Evolutionary conservation across 92 coral and sea anemone genomes (phyloP), one percentile per base, ranked within the genome.

Genomic region (Blastomussa wellsi): DNA sequence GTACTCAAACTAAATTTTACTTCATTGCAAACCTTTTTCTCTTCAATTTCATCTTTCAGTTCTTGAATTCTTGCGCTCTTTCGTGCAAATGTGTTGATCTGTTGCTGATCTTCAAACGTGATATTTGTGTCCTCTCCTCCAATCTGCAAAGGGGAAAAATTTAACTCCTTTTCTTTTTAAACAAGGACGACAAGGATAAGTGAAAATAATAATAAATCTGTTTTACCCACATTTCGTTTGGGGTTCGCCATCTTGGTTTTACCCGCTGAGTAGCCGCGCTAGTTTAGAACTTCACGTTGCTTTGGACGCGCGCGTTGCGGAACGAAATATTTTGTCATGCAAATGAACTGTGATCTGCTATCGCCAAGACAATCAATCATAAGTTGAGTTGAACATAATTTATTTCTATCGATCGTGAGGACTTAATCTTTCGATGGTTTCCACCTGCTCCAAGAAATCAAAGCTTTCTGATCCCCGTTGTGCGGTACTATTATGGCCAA

Each of bases 21-120:
- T 44, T 38, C 42, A 17, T 10, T 57, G 76, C 44, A 64, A 22
- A 92, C 98, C 94, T 94, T 96, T 85, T 96, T 96, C 65, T 84
- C 93, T 28, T 85, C 93, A 47, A 96, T 93, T 76, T 96, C 95
- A 32, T 88, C 98, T 80, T 96, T 95, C 72, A 94, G 79, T 85
- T 96, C 98, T 68, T 90, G 90, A 78, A 96, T 55, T 79, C 89
- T 89, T 3, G 97, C 92, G 77, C 93, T 96, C 78, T 92, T 92
- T 31, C 98, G 94, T 42, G 98, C 98, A 78, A 96, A 96, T 1
- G 95, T 96, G 86, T 96, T 96, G 59, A 96, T 96, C 74, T 88
- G 89, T 71, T 96, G 96, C 78, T 96, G 98, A 64, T 96, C 98
- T 87, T 96, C 98, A 72, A 92, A 86, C 17, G 98, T 96, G 39